Evolutionary conservation across 2,888 invertebrate species (phyloP), one percentile per base, ranked within the genome.

Genomic region (Pyrrhosoma nymphula): DNA sequence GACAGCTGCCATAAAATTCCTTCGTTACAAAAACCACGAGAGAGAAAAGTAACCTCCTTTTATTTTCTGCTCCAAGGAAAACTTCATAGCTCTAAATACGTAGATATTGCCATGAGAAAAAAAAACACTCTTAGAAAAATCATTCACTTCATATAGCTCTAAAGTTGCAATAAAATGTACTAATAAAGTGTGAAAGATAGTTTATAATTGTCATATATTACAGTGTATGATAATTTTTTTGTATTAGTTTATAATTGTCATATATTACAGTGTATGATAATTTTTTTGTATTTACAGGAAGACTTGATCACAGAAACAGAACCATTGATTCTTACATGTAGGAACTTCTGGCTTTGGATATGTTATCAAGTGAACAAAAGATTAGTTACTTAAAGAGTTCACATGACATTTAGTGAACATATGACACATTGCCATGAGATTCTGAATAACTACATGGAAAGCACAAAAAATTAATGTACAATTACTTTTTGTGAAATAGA

Each of bases 231-330:
- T 82, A 12, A 82, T 82, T 82, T 30, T 75, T 16, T 82, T 35
- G 30, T 12, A 82, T n/a, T n/a, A n/a, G n/a, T n/a, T 82, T 82
- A 82, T 82, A 82, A 82, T 82, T 82, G 12, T n/a, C 82, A 82
- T 35, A 82, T 82, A 18, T 12, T 82, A 82, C 82, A 82, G 82
- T 30, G 35, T 82, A 35, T 35, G 82, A 82, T 82, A 12, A 82
- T 82, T 82, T 30, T 75, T 16, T 82, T 35, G 30, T 12, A 82
- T n/a, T n/a, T 82, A 82, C 82, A 82, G 6, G 35, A 26, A 82
- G 16, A 35, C 14, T 35, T 35, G 12, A 82, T 35, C 18, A 82
- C 82, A 82, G 18, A 82, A 69, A n/a, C 18, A 82, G 82, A 82
- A 35, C n/a, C 75, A 30, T 30, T 35, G 30, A 35, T 82, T 82